Base-by-base conservation (phyloP, 2,797 vertebrate genomes). In the Onychomys leucogaster region DNA sequence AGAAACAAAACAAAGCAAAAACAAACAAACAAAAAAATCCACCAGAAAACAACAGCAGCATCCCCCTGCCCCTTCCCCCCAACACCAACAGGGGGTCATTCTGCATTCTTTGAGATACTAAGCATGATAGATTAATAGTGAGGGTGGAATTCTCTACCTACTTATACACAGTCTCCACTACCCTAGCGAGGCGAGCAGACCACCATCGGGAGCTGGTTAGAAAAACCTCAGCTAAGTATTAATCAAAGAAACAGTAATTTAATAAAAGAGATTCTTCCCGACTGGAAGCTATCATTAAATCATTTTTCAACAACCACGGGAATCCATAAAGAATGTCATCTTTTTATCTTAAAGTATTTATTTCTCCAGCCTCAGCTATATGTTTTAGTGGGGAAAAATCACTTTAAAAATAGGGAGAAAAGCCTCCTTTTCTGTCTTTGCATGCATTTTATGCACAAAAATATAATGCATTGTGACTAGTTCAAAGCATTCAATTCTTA, bases 331-430 rank as follows among this genome's bases (percentile, higher is more conserved):
- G 21, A 85, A 90, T 89, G 52, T 63, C 65, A 85, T 95, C 61
- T 94, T 91, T 95, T 95, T 73, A 87, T 94, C 55, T 96, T 92
- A 65, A 96, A 92, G 87, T 94, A 92, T 86, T 94, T 96, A 76
- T 96, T 96, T 94, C 76, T 21, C 52, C 25, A 85, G 46, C 75
- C 57, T 96, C 73, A 89, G n/a, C 81, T 93, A 9, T 63, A 73
- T 16, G 55, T 89, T 90, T 95, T 46, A 69, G 21, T 69, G 57
- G 5, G 9, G 17, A 63, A 78, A n/a, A 90, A 41, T 37, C 11
- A 34, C 43, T 85, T 96, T 83, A 85, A 96, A 97, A 94, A 96
- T 76, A 96, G 61, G 52, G 63, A 69, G 19, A 82, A 93, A 81
- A 84, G 9, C 59, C n/a, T 90, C 25, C n/a, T 91, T 96, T 93